These are phyloP conservation scores for Pyrrhia umbra DNA, from an alignment of 2,888 invertebrate genomes.

Conservation along the genomic window DNA sequence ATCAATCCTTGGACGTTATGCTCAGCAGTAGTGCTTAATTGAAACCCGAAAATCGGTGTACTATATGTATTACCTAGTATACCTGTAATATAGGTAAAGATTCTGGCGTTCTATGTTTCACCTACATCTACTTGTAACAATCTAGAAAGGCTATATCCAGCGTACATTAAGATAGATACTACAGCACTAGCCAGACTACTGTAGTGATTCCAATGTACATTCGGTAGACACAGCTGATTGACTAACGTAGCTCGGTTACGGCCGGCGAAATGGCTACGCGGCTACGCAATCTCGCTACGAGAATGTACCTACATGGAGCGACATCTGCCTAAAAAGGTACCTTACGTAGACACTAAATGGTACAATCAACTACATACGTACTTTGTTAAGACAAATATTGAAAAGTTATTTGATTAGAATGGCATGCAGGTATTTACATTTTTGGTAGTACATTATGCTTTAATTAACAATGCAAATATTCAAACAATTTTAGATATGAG, in stretches of 20 bases:
- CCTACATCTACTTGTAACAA: constrained; percentile 11
- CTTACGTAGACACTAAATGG: constrained; percentile 3
- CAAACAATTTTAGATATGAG: too few species aligned
- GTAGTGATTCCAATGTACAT: constrained; percentile 48
- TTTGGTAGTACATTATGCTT: too few species aligned
- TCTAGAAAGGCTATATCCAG: constrained; percentile 12
- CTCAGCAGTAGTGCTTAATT: too few species aligned
- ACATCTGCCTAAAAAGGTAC: constrained; percentile 14
- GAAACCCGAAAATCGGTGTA: too few species aligned
- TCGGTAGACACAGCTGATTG: constrained; percentile 54
- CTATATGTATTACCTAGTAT: too few species aligned
- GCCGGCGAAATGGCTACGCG: constrained; percentile 45
- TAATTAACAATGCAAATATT: too few species aligned
- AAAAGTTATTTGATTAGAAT: background rate
- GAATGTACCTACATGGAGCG: constrained; percentile 27
- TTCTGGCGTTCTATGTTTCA: too few species aligned
- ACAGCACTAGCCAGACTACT: constrained; percentile 18
- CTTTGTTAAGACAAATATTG: background rate
- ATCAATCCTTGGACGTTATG: too few species aligned
- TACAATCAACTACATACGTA: background rate
- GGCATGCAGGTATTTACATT: too few species aligned
- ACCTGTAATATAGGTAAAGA: too few species aligned
- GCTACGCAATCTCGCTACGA: constrained; percentile 55
- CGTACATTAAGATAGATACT: constrained; percentile 31
- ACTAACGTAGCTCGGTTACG: constrained; percentile 53